Evolutionary conservation across 2,888 invertebrate genomes (phyloP).

Genomic region (Drosophila rellima): DNA sequence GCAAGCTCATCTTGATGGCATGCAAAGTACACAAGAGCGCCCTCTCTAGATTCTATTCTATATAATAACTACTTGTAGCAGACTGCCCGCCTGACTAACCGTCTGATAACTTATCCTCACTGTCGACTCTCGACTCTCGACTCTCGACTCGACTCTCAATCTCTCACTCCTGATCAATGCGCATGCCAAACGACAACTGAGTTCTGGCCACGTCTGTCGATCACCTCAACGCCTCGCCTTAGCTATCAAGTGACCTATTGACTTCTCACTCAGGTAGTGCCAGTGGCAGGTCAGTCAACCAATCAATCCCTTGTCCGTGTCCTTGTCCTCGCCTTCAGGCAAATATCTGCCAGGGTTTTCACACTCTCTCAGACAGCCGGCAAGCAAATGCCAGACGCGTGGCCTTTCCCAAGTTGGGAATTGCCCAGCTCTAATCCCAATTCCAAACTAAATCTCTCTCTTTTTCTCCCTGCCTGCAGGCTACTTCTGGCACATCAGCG

Average conservation of each 20-base stretch:
- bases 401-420: constrained; percentile 57
- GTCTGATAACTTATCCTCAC: constrained; percentile 21
- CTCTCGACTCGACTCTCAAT: constrained; percentile 19
- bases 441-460: background rate
- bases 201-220: background rate
- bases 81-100: constrained; percentile 29
- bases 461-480: constrained; percentile 87
- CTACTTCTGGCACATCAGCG: constrained; percentile 98
- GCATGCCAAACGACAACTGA: constrained; percentile 73
- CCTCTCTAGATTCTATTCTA: background rate
- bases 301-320: constrained; percentile 1
- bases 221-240: constrained; percentile 47
- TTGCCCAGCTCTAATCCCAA: constrained; percentile 43
- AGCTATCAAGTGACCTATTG: constrained; percentile 47
- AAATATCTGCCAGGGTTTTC: constrained; percentile 22
- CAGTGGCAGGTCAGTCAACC: constrained; percentile 19
- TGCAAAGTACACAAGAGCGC: constrained; percentile 3
- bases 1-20: constrained; percentile 60
- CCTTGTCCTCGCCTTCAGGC: background rate
- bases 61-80: background rate
- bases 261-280: constrained; percentile 25
- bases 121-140: constrained; percentile 16
- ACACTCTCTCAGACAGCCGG: constrained; percentile 12
- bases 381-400: constrained; percentile 33
- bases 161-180: constrained; percentile 47